These are phyloP conservation scores for Ctenochaetus hawaiiensis DNA, from an alignment of 2,797 vertebrate genomes.

Conservation along the genomic window DNA sequence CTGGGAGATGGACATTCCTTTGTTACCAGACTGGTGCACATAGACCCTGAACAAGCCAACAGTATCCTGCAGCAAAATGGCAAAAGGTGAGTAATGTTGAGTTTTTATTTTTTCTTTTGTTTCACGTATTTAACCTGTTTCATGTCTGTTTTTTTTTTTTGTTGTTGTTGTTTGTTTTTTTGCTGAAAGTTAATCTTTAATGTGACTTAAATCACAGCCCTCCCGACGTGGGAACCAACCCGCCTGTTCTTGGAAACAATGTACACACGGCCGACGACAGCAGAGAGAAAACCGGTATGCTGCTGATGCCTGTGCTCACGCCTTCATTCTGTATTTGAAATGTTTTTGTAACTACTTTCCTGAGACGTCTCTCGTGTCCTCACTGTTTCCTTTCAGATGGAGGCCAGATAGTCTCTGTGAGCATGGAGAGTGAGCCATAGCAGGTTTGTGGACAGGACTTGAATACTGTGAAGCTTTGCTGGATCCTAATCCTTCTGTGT, in stretches of 20 bases:
- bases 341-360: background rate
- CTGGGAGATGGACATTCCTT: conserved; percentile 96
- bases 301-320: background rate
- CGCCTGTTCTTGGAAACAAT: conserved; percentile 67
- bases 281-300: conserved; percentile 64
- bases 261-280: conserved; percentile 78
- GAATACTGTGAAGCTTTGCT: background rate
- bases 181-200: conserved; percentile 31
- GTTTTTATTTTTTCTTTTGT: no score
- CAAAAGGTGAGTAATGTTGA: conserved; percentile 83
- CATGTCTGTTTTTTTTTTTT: background rate
- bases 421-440: conserved; percentile 89
- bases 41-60: conserved; percentile 91
- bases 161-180: background rate
- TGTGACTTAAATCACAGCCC: conserved; percentile 76
- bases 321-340: background rate
- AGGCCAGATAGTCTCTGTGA: conserved; percentile 88
- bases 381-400: conserved; percentile 82
- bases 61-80: conserved; percentile 88
- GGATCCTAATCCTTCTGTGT: background rate
- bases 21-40: conserved; percentile 91
- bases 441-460: conserved; percentile 18
- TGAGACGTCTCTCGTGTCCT: conserved; percentile 31
- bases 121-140: background rate
- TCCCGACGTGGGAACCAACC: conserved; percentile 80